Conservation (phyloP, 1,140 invertebrate genomes). For the Trachelipus rathkii region DNA sequence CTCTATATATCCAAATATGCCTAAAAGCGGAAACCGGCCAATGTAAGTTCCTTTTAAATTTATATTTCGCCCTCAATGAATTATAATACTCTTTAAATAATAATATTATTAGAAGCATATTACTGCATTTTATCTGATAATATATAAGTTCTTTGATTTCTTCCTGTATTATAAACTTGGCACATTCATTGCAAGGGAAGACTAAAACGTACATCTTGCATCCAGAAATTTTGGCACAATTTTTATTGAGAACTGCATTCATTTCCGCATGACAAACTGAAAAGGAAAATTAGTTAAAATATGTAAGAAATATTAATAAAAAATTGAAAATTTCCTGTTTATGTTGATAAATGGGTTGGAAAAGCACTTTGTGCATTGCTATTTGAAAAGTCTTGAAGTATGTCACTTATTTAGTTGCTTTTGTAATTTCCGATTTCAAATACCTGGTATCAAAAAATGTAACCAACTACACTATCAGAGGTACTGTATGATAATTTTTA, state of each 20-base stretch:
- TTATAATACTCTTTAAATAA: too few species aligned
- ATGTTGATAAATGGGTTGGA: too few species aligned
- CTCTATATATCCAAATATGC: too few species aligned
- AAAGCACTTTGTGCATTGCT: too few species aligned
- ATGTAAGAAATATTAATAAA: not conserved
- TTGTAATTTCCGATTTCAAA: conserved; percentile 67
- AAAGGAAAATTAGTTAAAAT: conserved; percentile 29
- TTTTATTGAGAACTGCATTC: conserved; percentile 63
- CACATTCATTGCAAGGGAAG: conserved; percentile 62
- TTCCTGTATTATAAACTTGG: conserved; percentile 59
- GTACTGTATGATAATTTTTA: not conserved
- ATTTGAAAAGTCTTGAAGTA: too few species aligned
- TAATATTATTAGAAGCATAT: too few species aligned
- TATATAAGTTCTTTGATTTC: conserved; percentile 58
- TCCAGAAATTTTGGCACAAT: conserved; percentile 53
- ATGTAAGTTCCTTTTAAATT: too few species aligned
- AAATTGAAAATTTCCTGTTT: too few species aligned
- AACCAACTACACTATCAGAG: conserved; percentile 31
- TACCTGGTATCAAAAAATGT: conserved; percentile 27
- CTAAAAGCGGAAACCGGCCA: too few species aligned
- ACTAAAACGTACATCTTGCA: conserved; percentile 56
- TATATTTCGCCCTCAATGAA: too few species aligned
- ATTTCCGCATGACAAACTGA: conserved; percentile 63
- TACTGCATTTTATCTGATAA: conserved; percentile 6
- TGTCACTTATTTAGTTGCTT: too few species aligned